Base-by-base conservation (phyloP, 2,888 invertebrate genomes). In the Eretmocerus hayati region DNA sequence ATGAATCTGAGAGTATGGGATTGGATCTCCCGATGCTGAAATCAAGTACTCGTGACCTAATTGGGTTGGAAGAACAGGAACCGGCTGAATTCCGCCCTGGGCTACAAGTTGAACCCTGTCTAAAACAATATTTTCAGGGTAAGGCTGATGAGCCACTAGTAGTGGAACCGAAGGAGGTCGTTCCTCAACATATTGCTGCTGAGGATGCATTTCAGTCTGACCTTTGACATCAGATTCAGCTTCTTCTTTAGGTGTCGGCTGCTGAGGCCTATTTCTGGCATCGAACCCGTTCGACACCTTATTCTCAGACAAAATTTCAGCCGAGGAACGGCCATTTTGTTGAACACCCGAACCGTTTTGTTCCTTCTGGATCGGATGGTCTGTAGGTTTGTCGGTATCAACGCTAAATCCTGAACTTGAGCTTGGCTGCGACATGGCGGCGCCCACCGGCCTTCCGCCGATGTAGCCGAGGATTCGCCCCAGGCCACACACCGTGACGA, bases 401-500 rank as follows among this genome's bases (percentile, higher is more conserved):
- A 61, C 60, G 46, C 59, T 63, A 42, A 61, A 54, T 15, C 64
- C 65, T 4, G 50, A 42, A 18, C 43, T 47, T 2, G 53, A 50
- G 18, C 63, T 63, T 8, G 66, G 64, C 44, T 69, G 67, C 48
- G 69, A 69, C 70, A 71, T 71, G 60, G 64, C 60, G 70, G 68
- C 67, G 57, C 62, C 64, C 67, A 69, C 69, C 69, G 68, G 69
- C 61, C 68, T 62, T 56, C 66, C 68, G 68, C 68, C 69, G 69
- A 69, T 69, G 65, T 67, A 69, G 69, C 69, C 69, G 58, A 69
- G 65, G 38, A 70, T 69, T 62, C 69, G 67, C 63, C 67, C 67
- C 58, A 69, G 58, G 57, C 68, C 68, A 42, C 69, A 68, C 68
- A 69, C 69, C 58, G 68, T 70, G 69, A 59, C 60, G 61, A 62